These are phyloP conservation scores for Zaprionus taronus DNA, from an alignment of 1,140 invertebrate genomes.

Conservation along the genomic window DNA sequence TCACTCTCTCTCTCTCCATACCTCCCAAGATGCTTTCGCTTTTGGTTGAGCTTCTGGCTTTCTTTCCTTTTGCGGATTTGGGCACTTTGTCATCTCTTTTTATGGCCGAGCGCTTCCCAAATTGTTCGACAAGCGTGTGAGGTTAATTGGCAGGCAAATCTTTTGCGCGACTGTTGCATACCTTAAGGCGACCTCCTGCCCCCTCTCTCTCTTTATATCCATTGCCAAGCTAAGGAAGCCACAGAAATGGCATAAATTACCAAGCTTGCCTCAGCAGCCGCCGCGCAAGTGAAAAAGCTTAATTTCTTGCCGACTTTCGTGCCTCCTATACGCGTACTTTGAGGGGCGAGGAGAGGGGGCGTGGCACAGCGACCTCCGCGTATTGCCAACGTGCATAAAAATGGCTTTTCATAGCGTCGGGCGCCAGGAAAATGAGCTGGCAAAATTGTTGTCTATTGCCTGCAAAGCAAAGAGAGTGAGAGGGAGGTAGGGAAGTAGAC, in stretches of 20 bases:
- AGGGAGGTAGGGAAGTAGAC: background rate
- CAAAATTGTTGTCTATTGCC: slow-evolving; percentile 9
- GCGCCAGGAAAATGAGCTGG: slow-evolving; percentile 1
- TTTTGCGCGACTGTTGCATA: slow-evolving; percentile 38
- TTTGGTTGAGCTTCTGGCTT: background rate
- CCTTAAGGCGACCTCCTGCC: slow-evolving; percentile 14
- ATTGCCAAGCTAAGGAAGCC: background rate
- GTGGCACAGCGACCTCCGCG: background rate
- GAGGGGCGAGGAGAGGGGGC: background rate
- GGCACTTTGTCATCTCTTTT: slow-evolving; percentile 46
- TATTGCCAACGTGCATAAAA: background rate
- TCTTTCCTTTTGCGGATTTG: slow-evolving; percentile 15
- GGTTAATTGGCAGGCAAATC: slow-evolving; percentile 49
- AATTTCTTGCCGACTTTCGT: slow-evolving; percentile 2
- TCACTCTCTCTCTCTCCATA: background rate
- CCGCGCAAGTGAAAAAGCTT: background rate
- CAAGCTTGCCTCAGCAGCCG: slow-evolving; percentile 1
- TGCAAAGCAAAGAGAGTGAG: background rate
- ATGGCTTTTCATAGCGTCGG: background rate
- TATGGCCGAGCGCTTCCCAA: slow-evolving; percentile 33
- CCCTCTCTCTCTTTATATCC: no score
- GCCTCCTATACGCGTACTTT: background rate
- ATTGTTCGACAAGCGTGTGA: slow-evolving; percentile 40
- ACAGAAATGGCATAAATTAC: slow-evolving; percentile 15
- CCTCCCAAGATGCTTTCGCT: slow-evolving; percentile 1